Evolutionary conservation across 1,140 invertebrate genomes (phyloP).

Genomic region (Zaprionus davidi): DNA sequence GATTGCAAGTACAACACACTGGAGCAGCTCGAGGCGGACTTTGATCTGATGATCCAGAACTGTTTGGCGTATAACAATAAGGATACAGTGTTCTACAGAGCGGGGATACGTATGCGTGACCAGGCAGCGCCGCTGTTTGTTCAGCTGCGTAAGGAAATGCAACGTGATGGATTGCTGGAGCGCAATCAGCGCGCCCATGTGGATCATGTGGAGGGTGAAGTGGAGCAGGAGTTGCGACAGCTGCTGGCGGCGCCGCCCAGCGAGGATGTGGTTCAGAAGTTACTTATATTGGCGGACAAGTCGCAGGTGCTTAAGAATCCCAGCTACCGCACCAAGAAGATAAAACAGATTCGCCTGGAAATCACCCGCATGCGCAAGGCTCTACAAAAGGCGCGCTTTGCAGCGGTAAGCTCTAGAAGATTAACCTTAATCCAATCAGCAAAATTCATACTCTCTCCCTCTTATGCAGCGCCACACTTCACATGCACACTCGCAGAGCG

Average conservation of each 20-base stretch:
- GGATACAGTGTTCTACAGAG: slow-evolving; percentile 93
- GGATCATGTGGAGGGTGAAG: slow-evolving; percentile 85
- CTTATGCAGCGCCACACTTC: slow-evolving; percentile 46
- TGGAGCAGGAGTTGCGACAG: slow-evolving; percentile 85
- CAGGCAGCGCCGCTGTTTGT: slow-evolving; percentile 92
- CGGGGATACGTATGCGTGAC: slow-evolving; percentile 94
- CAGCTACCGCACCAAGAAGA: slow-evolving; percentile 85
- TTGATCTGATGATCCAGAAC: slow-evolving; percentile 97
- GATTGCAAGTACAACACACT: slow-evolving; percentile 91
- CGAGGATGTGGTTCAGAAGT: slow-evolving; percentile 85
- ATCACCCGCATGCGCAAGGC: slow-evolving; percentile 84
- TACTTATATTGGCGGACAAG: slow-evolving; percentile 85
- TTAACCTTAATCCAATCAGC: not conserved
- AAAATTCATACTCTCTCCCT: not conserved
- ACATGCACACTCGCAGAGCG: slow-evolving; percentile 58
- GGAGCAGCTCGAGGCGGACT: slow-evolving; percentile 93
- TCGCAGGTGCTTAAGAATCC: slow-evolving; percentile 86
- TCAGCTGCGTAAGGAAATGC: slow-evolving; percentile 90
- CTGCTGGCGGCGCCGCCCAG: slow-evolving; percentile 79
- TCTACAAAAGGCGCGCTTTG: slow-evolving; percentile 70
- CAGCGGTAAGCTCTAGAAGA: slow-evolving; percentile 57
- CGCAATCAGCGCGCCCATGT: slow-evolving; percentile 68
- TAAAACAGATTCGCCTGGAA: slow-evolving; percentile 85
- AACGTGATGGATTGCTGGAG: slow-evolving; percentile 86
- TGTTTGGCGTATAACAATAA: slow-evolving; percentile 97